A percentile compares a stretch with the other conserved stretches of the same genome.
These are phyloP conservation scores for Eledone cirrhosa DNA, from an alignment of 2,888 invertebrate species.

Conservation along the genomic window DNA sequence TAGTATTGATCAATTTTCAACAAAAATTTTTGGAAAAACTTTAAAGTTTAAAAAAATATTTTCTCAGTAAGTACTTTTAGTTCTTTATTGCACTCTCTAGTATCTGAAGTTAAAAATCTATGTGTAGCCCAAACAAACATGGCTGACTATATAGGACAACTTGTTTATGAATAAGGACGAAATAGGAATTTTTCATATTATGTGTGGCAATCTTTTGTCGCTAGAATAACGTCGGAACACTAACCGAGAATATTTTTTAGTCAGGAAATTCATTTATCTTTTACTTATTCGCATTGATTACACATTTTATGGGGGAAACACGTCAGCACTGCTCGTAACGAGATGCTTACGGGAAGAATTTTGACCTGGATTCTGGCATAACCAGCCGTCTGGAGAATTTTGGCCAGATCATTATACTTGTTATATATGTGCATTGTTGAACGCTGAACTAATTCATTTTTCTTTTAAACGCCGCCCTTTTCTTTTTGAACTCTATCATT, in stretches of 20 bases:
- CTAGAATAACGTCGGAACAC: conserved; percentile 1
- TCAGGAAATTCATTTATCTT: conserved; percentile 1
- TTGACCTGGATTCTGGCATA: conserved; percentile 23
- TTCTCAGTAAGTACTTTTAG: not conserved
- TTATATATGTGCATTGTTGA: conserved; percentile 17
- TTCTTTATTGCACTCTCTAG: not conserved
- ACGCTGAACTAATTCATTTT: too few species aligned
- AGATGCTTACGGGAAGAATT: conserved; percentile 22
- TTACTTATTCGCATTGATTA: not conserved
- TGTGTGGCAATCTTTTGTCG: not conserved
- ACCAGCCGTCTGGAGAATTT: conserved; percentile 25
- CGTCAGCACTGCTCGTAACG: conserved; percentile 7
- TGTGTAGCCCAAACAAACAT: conserved; percentile 22
- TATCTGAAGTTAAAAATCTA: conserved; percentile 18
- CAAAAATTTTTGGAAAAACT: too few species aligned
- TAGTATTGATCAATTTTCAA: too few species aligned
- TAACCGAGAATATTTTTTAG: conserved; percentile 12
- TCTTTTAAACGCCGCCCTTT: not conserved
- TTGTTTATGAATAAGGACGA: conserved; percentile 23
- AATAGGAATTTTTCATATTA: conserved; percentile 5
- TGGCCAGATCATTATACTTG: conserved; percentile 19
- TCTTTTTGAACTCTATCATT: not conserved
- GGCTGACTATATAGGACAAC: conserved; percentile 20
- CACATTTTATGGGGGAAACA: not conserved
- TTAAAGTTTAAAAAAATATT: too few species aligned